Base-by-base conservation (phyloP, 2,888 invertebrate species). In the Venustoraphidia nigricollis region DNA sequence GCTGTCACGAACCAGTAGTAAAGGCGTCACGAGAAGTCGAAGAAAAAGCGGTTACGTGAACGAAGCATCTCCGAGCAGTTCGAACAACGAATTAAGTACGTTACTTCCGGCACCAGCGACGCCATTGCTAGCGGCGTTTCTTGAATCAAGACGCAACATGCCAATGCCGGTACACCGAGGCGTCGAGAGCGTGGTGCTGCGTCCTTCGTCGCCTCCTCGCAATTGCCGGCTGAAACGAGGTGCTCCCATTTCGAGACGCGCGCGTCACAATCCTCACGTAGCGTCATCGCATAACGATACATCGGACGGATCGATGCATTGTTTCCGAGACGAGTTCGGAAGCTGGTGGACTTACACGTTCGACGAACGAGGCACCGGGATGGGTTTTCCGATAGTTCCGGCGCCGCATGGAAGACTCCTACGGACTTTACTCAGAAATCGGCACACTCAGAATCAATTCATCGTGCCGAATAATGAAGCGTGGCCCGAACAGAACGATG, bases 271-370 rank as follows among this genome's bases (percentile, higher is more conserved):
- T 42, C 76, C 73, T 17, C 87, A 89, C 60, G 72, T 87, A 48
- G 89, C 89, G 4, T 79, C 79, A 27, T 83, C 81, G 34, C 86
- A 88, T 58, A 83, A 86, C 49, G 91, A 91, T 59, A 88, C 88
- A 0, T 76, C 73, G 2, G 86, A 89, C 57, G 89, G 88, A 10
- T 85, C 89, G 1, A 82, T 88, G 39, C 90, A 91, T 64, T 88
- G 83, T 62, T 89, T 88, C 59, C 79, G 83, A 63, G 90, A 91
- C 59, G 89, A 90, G 60, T 78, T 79, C 57, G 89, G 88, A 40
- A 84, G 87, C 58, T 90, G 89, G 86, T 77, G 87, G 67, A 85
- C 88, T 0, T 86, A 86, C 58, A 86, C 88, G 0, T 91, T 92
- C 61, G 86, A 89, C 57, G 86, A 87, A 57, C 83, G 82, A 56